phyloP scores from a whole-genome alignment of 64 coral and sea anemone genomes.

The Montipora cactus region DNA sequence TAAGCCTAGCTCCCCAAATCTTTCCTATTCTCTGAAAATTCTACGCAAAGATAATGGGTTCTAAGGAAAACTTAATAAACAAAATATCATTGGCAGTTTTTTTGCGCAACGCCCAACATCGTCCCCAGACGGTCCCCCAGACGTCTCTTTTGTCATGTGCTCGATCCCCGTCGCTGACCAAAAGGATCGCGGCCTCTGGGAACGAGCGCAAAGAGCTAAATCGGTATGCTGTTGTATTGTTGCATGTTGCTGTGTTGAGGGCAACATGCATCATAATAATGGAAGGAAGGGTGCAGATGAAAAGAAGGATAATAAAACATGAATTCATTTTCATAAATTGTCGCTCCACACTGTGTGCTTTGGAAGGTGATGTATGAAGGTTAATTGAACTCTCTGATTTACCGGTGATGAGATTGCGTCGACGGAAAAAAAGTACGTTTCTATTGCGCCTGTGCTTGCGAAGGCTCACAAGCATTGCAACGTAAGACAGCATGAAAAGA shows the following conservation, averaged over 20 bases:
- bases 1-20: background rate
- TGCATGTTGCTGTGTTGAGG: background rate
- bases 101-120: slow-evolving; percentile 7
- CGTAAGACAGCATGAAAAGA: slow-evolving; percentile 44
- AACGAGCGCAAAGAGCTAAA: too few relatives aligned
- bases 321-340: slow-evolving; percentile 55
- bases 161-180: too few relatives aligned
- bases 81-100: slow-evolving; percentile 64
- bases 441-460: slow-evolving; percentile 21
- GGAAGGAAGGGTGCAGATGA: slow-evolving; percentile 45
- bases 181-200: too few relatives aligned
- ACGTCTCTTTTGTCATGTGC: too few relatives aligned
- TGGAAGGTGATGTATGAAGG: too few relatives aligned
- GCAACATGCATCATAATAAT: slow-evolving; percentile 46
- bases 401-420: too few relatives aligned
- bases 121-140: background rate
- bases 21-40: slow-evolving; percentile 51
- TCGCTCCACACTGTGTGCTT: slow-evolving; percentile 9
- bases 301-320: slow-evolving; percentile 15
- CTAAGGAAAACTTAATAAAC: slow-evolving; percentile 57
- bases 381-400: too few relatives aligned
- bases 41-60: slow-evolving; percentile 48
- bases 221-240: background rate
- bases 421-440: background rate
- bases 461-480: slow-evolving; percentile 15